Conservation (phyloP, 2,888 invertebrate genomes). For the Ectobius pallidus region DNA sequence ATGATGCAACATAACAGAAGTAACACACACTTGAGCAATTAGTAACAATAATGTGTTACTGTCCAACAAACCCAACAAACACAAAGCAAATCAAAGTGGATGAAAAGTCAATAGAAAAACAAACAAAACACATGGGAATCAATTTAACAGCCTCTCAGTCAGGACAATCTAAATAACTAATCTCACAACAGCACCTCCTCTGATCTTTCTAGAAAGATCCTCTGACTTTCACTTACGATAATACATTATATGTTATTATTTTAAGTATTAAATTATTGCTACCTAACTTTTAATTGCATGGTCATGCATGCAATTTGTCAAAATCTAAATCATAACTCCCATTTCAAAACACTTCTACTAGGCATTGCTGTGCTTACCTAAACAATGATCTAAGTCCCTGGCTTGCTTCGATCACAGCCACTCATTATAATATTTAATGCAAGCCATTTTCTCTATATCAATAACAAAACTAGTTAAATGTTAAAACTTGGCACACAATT, state of each 20-base stretch:
- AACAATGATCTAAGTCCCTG: neutral
- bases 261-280: neutral
- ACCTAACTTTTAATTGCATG: neutral
- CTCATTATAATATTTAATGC: neutral
- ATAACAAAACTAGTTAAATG: neutral
- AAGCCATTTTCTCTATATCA: neutral
- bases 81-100: too few relatives aligned
- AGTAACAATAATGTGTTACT: too few relatives aligned
- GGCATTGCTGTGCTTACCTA: too few relatives aligned
- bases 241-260: neutral
- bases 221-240: neutral
- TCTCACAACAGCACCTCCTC: conserved; percentile 3
- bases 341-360: too few relatives aligned
- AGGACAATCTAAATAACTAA: too few relatives aligned
- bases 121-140: too few relatives aligned
- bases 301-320: neutral
- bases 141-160: too few relatives aligned
- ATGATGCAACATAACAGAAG: too few relatives aligned
- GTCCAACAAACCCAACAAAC: too few relatives aligned
- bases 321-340: neutral
- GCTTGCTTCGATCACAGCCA: conserved; percentile 5
- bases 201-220: neutral
- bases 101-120: too few relatives aligned
- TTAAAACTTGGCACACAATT: conserved; percentile 1
- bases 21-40: too few relatives aligned